A percentile compares a stretch with the other conserved stretches of the same genome.
These are phyloP conservation scores for Hormaphis cornu DNA, from an alignment of 1,140 invertebrate species.

Conservation along the genomic window DNA sequence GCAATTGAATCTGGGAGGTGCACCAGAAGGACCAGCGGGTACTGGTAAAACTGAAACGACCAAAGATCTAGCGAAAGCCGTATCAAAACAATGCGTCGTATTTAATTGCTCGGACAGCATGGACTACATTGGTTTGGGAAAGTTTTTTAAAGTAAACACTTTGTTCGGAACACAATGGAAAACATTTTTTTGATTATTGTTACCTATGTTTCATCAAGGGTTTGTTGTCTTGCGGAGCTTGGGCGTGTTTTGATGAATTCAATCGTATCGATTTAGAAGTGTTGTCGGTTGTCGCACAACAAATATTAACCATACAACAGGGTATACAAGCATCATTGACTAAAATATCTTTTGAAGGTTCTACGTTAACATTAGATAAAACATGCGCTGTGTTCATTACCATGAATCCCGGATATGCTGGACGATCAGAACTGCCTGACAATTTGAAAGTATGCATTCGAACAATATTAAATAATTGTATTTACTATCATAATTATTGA, in stretches of 20 bases:
- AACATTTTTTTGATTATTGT: neutral
- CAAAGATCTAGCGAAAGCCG: conserved; percentile 91
- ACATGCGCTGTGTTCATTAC: conserved; percentile 91
- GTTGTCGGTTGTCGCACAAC: conserved; percentile 83
- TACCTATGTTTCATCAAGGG: conserved; percentile 57
- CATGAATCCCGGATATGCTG: conserved; percentile 92
- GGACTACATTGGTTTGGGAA: conserved; percentile 86
- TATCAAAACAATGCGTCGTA: conserved; percentile 92
- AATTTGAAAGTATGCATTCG: conserved; percentile 74
- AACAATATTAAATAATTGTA: no score
- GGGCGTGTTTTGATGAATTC: conserved; percentile 97
- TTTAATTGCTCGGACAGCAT: conserved; percentile 92
- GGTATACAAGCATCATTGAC: conserved; percentile 67
- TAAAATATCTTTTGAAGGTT: conserved; percentile 79
- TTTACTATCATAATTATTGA: no score
- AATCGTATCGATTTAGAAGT: conserved; percentile 77
- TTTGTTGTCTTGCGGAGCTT: conserved; percentile 86
- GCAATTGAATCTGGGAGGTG: conserved; percentile 71
- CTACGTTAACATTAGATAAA: conserved; percentile 74
- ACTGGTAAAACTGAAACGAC: conserved; percentile 94
- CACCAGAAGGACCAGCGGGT: conserved; percentile 89
- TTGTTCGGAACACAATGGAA: no score
- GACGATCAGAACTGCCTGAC: conserved; percentile 80
- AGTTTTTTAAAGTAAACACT: conserved; percentile 75
- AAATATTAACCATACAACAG: conserved; percentile 65